A percentile compares a stretch with the other conserved stretches of the same genome.
Evolutionary conservation across 2,888 invertebrate species (phyloP).

Genomic region (Mesoligia furuncula): DNA sequence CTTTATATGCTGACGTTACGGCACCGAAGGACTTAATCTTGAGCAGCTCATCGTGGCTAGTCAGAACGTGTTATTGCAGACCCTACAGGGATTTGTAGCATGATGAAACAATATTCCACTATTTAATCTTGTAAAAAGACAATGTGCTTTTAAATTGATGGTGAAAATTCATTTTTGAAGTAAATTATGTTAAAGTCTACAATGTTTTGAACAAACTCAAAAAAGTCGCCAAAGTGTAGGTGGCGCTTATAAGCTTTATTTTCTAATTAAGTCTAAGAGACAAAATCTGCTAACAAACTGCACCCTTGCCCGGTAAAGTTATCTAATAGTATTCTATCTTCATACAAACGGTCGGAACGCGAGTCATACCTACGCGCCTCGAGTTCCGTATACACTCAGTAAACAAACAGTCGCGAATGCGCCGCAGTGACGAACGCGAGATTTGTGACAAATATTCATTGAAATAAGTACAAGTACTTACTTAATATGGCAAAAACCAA

Average conservation of each 20-base stretch:
- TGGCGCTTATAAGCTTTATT: not conserved
- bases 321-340: too few species aligned
- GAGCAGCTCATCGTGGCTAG: conserved; percentile 47
- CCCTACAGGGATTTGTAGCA: conserved; percentile 56
- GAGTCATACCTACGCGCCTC: too few species aligned
- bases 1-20: conserved; percentile 48
- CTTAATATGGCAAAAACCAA: too few species aligned
- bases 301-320: not conserved
- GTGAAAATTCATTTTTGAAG: not conserved
- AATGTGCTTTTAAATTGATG: conserved; percentile 44
- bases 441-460: too few species aligned
- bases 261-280: not conserved
- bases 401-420: too few species aligned
- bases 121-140: conserved; percentile 26
- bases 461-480: too few species aligned
- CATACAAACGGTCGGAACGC: too few species aligned
- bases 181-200: not conserved
- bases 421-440: too few species aligned
- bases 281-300: not conserved
- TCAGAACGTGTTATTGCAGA: conserved; percentile 48
- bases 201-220: not conserved
- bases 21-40: conserved; percentile 59
- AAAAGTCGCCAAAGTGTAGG: not conserved
- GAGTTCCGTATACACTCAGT: too few species aligned
- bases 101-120: conserved; percentile 51